A percentile compares a stretch with the other conserved stretches of the same genome.
phyloP scores from a whole-genome alignment of 2,797 vertebrate species.

The Eptatretus atami region DNA sequence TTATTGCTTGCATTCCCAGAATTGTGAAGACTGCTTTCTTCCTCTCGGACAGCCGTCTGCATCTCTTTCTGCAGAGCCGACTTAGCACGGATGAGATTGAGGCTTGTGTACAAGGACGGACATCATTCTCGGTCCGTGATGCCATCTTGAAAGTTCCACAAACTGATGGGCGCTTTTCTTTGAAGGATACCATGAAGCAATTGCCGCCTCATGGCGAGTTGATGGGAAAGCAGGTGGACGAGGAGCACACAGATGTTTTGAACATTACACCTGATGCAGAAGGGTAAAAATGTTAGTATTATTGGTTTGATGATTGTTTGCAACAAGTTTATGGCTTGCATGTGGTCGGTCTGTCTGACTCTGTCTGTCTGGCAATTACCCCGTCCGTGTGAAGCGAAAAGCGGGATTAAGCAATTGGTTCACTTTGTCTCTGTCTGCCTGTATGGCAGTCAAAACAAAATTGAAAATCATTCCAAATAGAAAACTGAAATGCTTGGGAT shows the following conservation, averaged over 20 bases:
- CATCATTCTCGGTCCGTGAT: slow-evolving; percentile 34
- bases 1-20: slow-evolving; percentile 15
- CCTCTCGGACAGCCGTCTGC: slow-evolving; percentile 81
- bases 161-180: background rate
- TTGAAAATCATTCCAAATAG: too few species aligned
- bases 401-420: too few species aligned
- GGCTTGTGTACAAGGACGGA: slow-evolving; percentile 53
- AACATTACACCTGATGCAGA: too few species aligned
- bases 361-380: too few species aligned
- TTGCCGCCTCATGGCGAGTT: background rate
- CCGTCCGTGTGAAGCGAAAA: too few species aligned
- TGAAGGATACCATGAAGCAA: background rate
- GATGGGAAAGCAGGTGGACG: background rate
- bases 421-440: too few species aligned
- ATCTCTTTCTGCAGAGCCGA: slow-evolving; percentile 90
- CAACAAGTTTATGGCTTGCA: too few species aligned
- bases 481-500: too few species aligned
- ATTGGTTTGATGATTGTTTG: too few species aligned
- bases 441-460: too few species aligned
- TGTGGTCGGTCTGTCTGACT: too few species aligned
- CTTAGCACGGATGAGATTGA: slow-evolving; percentile 48
- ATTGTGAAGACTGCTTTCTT: slow-evolving; percentile 59
- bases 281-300: too few species aligned
- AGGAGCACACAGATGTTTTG: background rate
- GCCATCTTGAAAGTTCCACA: slow-evolving; percentile 46